These are phyloP conservation scores for Carlito syrichta DNA, from an alignment of 2,113 vertebrate genomes.

Conservation along the genomic window DNA sequence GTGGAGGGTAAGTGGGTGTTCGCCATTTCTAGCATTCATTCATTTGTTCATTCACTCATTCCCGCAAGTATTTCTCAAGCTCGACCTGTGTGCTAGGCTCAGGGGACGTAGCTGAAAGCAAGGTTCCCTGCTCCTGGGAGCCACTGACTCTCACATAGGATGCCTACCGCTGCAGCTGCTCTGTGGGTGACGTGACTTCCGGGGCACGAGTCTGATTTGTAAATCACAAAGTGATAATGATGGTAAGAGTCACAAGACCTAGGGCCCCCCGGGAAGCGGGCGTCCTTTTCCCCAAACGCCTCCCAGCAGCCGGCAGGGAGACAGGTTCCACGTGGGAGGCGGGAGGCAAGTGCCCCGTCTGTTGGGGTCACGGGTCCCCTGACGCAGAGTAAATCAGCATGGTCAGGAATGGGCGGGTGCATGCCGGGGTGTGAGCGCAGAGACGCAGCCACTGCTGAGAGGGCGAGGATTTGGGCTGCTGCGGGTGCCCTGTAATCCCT, in stretches of 20 bases:
- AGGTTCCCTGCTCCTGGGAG: fast-evolving
- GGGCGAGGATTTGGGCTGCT: background rate
- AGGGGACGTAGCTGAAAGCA: background rate
- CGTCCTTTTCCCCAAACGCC: background rate
- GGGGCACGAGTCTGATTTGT: background rate
- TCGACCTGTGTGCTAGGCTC: too few species aligned
- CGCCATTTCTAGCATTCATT: background rate
- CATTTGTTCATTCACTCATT: background rate
- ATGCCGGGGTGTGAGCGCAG: background rate
- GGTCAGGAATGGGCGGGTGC: background rate
- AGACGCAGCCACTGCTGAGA: background rate
- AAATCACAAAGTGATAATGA: background rate
- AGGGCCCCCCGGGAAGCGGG: background rate
- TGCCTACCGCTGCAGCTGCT: too few species aligned
- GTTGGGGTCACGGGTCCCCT: constrained; percentile 6
- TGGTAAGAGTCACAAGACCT: background rate
- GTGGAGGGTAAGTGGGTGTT: background rate
- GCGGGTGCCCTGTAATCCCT: too few species aligned
- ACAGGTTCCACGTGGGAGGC: background rate
- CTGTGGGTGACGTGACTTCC: background rate
- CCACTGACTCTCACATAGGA: background rate
- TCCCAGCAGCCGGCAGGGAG: background rate
- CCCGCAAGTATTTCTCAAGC: background rate
- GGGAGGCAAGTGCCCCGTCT: background rate
- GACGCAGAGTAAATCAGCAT: background rate